A percentile compares a stretch with the other conserved stretches of the same genome.
phyloP scores from a whole-genome alignment of 2,113 vertebrate genomes.

The Oncorhynchus clarkii region DNA sequence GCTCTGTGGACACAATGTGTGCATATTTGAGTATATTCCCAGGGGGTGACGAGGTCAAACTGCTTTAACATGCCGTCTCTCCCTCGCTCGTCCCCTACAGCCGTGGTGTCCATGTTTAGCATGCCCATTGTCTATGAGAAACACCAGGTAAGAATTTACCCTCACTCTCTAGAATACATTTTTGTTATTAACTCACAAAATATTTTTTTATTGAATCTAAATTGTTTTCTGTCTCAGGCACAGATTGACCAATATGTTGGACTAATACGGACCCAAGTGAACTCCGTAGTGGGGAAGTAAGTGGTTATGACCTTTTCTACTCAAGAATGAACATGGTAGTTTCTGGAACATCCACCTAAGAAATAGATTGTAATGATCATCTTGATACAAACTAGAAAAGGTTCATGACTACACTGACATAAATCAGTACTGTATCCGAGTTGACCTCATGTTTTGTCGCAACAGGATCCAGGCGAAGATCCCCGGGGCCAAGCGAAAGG shows the following conservation, averaged over 20 bases:
- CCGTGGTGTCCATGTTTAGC: slow-evolving; percentile 96
- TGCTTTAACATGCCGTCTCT: slow-evolving; percentile 2
- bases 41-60: slow-evolving; percentile 15
- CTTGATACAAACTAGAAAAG: too few relatives aligned
- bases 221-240: slow-evolving; percentile 74
- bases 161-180: neutral
- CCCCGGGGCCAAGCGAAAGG: slow-evolving; percentile 94
- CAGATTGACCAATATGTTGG: slow-evolving; percentile 98
- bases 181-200: neutral
- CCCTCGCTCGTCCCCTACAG: slow-evolving; percentile 61
- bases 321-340: too few relatives aligned
- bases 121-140: slow-evolving; percentile 98
- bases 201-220: neutral
- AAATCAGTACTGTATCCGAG: neutral
- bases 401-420: too few relatives aligned
- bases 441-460: slow-evolving; percentile 22
- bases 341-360: too few relatives aligned
- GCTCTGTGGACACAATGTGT: slow-evolving; percentile 13
- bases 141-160: slow-evolving; percentile 85
- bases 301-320: slow-evolving; percentile 53
- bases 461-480: slow-evolving; percentile 97
- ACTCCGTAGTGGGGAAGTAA: slow-evolving; percentile 95
- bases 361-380: too few relatives aligned
- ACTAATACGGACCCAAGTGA: slow-evolving; percentile 94
- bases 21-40: slow-evolving; percentile 27